Evolutionary conservation across 2,113 vertebrate genomes (phyloP), one percentile per base, ranked within the genome.

Genomic region (Upupa epops): DNA sequence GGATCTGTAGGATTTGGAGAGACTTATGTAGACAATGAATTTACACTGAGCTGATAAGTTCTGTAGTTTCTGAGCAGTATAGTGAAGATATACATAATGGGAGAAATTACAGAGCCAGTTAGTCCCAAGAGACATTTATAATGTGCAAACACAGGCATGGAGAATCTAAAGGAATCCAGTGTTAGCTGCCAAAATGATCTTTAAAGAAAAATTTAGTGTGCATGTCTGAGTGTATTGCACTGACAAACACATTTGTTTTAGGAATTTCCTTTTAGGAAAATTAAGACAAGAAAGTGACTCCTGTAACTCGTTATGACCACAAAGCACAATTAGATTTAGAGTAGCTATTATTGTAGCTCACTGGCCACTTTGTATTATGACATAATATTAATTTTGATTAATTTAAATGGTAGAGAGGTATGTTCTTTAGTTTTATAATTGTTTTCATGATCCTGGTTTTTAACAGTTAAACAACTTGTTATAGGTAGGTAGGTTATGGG

Each of bases 91-190:
- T 0, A 4, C 2, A 9, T 52, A 90, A 87, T 37, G 66, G 78
- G 90, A 90, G 71, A 42, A 48, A 84, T 93, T 92, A 84, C 68
- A 55, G 68, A 85, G 51, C 83, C 90, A 86, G 31, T 78, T 66
- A 72, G 72, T 79, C 76, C 79, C 86, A 56, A 34, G 93, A 70
- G 94, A 52, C 45, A 2, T 75, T 75, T 88, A 48, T 46, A 25
- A 60, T 90, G 79, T 89, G 68, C 89, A 96, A 88, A 74, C 68
- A 65, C 6, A 31, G 48, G 52, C 59, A 37, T 60, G 71, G 60
- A 66, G 66, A 76, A 60, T 90, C 48, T 77, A 25, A 76, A 72
- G 66, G 86, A 82, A 85, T 94, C 68, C 52, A 58, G 19, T 64
- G 21, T 32, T 66, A 63, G 54, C 70, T 90, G 55, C 46, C 46